Evolutionary conservation across 1,140 invertebrate genomes (phyloP).

Genomic region (Brachionus rotundiformis): DNA sequence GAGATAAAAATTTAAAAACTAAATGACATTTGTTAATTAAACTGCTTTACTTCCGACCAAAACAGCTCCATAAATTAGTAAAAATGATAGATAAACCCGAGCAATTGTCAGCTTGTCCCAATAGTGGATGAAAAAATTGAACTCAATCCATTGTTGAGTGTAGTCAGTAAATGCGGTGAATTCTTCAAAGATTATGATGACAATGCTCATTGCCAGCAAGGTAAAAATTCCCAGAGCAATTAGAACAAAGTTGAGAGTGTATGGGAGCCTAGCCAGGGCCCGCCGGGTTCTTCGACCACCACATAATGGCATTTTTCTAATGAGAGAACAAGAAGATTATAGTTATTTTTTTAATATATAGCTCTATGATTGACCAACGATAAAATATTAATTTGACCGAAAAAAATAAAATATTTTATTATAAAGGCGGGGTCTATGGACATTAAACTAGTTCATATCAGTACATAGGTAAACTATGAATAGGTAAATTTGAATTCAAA

Average conservation of each 20-base stretch:
- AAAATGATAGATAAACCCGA: slow-evolving; percentile 21
- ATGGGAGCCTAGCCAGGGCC: slow-evolving; percentile 4
- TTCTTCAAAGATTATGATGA: slow-evolving; percentile 47
- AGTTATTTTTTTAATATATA: background rate
- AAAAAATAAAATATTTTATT: slow-evolving; percentile 19
- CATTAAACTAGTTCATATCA: slow-evolving; percentile 6
- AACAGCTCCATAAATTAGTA: slow-evolving; percentile 47
- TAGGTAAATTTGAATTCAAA: background rate
- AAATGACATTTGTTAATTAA: background rate
- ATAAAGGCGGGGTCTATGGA: background rate
- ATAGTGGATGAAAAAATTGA: slow-evolving; percentile 52
- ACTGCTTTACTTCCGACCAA: slow-evolving; percentile 8
- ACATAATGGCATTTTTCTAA: slow-evolving; percentile 18
- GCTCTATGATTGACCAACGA: background rate
- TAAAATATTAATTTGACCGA: slow-evolving; percentile 16
- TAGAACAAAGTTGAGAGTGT: slow-evolving; percentile 31
- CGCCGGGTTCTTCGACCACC: background rate
- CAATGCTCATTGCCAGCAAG: slow-evolving; percentile 23
- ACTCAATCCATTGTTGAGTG: slow-evolving; percentile 51
- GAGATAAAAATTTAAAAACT: background rate
- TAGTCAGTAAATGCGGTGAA: slow-evolving; percentile 49
- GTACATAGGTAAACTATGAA: background rate
- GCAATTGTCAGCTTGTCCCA: slow-evolving; percentile 52
- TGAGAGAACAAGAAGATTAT: background rate
- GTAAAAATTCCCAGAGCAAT: slow-evolving; percentile 29